These are phyloP conservation scores for Oryzias dopingdopingensis DNA, from an alignment of 2,797 vertebrate species.

Conservation along the genomic window DNA sequence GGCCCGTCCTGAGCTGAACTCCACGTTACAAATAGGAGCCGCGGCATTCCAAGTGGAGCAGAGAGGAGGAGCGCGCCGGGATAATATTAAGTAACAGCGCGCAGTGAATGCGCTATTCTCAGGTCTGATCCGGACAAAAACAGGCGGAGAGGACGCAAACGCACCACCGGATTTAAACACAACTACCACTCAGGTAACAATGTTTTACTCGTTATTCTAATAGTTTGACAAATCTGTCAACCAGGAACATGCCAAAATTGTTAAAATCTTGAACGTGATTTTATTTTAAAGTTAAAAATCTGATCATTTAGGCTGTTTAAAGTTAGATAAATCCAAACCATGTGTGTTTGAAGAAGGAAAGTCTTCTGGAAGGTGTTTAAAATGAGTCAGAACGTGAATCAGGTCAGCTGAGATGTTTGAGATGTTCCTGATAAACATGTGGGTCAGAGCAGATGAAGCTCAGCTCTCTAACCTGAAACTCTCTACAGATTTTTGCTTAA, in stretches of 20 bases:
- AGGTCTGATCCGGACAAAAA: conserved; percentile 6
- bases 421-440: conserved; percentile 33
- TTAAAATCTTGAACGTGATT: too few relatives aligned
- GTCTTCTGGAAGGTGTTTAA: too few relatives aligned
- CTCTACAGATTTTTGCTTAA: background rate
- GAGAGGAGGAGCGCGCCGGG: conserved; percentile 44
- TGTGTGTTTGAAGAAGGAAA: too few relatives aligned
- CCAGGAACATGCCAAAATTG: too few relatives aligned
- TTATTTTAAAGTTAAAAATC: too few relatives aligned
- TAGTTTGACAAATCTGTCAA: too few relatives aligned
- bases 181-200: conserved; percentile 33
- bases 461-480: conserved; percentile 3
- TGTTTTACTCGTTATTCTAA: background rate
- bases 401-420: conserved; percentile 5
- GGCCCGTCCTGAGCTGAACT: conserved; percentile 77
- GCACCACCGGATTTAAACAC: background rate
- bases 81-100: conserved; percentile 44
- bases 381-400: background rate
- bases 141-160: conserved; percentile 3
- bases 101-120: conserved; percentile 10
- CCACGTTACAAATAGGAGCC: conserved; percentile 77
- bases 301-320: too few relatives aligned
- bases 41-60: conserved; percentile 70
- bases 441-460: conserved; percentile 39
- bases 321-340: too few relatives aligned